These are phyloP conservation scores for Anoura caudifer DNA, from an alignment of 2,113 vertebrate species.

Conservation along the genomic window DNA sequence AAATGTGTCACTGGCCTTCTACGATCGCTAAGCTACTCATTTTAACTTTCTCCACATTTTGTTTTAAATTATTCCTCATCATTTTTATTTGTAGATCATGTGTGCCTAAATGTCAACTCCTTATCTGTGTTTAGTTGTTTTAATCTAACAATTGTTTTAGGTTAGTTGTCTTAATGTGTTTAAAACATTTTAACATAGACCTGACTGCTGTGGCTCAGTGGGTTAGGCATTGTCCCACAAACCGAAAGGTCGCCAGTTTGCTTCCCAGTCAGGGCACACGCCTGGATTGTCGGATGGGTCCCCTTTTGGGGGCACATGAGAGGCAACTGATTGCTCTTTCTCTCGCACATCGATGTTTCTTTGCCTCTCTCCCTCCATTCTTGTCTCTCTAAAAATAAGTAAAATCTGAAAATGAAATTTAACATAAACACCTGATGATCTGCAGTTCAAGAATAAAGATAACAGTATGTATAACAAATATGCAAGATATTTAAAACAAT, in stretches of 20 bases:
- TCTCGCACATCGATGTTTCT: no score
- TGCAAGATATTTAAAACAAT: not conserved
- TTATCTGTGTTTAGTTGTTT: not conserved
- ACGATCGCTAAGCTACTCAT: not conserved
- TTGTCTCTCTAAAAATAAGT: no score
- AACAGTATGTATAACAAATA: not conserved
- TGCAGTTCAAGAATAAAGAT: not conserved
- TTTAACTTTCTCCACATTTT: not conserved
- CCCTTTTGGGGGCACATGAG: no score
- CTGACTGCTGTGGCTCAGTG: no score
- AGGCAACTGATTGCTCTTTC: no score
- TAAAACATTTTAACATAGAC: not conserved
- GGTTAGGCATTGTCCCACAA: no score
- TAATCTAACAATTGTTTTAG: not conserved
- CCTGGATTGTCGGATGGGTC: no score
- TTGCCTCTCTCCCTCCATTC: no score
- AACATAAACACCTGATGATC: not conserved
- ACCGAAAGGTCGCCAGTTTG: no score
- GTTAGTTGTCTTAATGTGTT: not conserved
- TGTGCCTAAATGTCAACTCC: not conserved
- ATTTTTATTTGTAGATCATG: not conserved
- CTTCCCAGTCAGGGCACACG: no score
- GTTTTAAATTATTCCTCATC: constrained; percentile 20
- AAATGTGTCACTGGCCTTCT: not conserved
- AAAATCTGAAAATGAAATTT: not conserved